Percentiles rank a stretch among this genome's conserved stretches.
Evolutionary conservation across 92 coral and sea anemone species (phyloP).

Genomic region (Siderastrea siderea): DNA sequence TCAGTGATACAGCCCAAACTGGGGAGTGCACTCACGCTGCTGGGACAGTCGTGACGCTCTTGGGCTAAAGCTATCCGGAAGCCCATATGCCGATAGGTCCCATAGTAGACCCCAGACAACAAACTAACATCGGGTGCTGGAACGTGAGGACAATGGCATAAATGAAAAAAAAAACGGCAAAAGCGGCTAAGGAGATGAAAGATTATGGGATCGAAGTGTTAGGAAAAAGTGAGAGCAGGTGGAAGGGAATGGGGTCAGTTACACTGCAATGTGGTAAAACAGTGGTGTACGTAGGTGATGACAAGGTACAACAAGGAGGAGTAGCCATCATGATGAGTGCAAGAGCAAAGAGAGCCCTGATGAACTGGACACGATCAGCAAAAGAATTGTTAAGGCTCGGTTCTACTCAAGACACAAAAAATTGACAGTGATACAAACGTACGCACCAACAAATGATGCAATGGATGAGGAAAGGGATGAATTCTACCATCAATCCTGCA

Average conservation of each 20-base stretch:
- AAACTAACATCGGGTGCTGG: no score
- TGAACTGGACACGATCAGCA: conserved; percentile 18
- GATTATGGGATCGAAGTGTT: conserved; percentile 14
- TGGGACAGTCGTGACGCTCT: not conserved
- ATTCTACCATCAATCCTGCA: no score
- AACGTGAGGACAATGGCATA: not conserved
- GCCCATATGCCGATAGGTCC: conserved; percentile 23
- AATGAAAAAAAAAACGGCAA: not conserved
- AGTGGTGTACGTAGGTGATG: not conserved
- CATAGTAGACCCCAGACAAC: conserved; percentile 10
- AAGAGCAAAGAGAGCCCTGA: not conserved
- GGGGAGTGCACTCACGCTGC: no score
- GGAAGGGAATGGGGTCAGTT: conserved; percentile 12
- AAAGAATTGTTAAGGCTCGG: conserved; percentile 17
- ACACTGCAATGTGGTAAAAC: conserved; percentile 27
- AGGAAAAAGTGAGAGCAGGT: not conserved
- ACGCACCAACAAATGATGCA: no score
- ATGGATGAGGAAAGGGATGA: no score
- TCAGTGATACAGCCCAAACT: no score
- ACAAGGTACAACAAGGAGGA: not conserved
- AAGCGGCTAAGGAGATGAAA: not conserved
- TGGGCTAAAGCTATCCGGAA: not conserved
- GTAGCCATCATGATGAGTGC: conserved; percentile 21
- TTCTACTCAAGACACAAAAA: conserved; percentile 9
- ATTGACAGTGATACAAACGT: no score